Conservation (phyloP, 1,140 invertebrate species). For the Hyposmocoma kahamanoa region DNA sequence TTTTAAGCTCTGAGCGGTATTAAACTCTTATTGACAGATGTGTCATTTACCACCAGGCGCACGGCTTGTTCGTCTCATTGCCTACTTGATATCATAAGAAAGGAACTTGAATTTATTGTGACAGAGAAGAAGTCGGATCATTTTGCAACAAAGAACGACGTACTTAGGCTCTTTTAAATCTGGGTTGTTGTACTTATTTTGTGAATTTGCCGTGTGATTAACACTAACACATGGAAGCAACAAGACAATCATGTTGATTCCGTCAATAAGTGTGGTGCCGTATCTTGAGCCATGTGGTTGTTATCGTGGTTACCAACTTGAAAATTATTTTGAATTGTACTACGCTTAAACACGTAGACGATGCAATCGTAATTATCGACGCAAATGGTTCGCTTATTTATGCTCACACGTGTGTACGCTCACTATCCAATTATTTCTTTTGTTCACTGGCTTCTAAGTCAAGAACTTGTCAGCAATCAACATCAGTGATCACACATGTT, state of each 20-base stretch:
- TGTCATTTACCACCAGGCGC: no score
- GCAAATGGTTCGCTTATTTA: no score
- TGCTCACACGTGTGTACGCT: conserved; percentile 44
- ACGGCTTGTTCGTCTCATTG: no score
- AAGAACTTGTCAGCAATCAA: conserved; percentile 74
- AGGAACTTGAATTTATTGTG: no score
- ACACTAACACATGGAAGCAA: conserved; percentile 80
- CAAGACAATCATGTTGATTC: conserved; percentile 68
- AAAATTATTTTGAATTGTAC: no score
- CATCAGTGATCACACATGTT: conserved; percentile 78
- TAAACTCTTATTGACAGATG: no score
- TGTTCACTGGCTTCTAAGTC: conserved; percentile 73
- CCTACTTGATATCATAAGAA: no score
- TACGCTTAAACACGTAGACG: no score
- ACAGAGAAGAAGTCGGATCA: no score
- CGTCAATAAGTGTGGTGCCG: conserved; percentile 59
- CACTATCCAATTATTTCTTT: conserved; percentile 80
- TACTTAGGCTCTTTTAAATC: no score
- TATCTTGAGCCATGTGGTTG: conserved; percentile 62
- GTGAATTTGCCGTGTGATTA: conserved; percentile 78
- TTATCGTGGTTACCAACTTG: conserved; percentile 74
- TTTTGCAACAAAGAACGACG: neutral
- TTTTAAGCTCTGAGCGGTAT: no score
- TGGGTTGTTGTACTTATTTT: neutral
- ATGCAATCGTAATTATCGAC: no score